A percentile compares a stretch with the other conserved stretches of the same genome.
phyloP scores from a whole-genome alignment of 2,797 vertebrate genomes.

The Labeo calbasu region DNA sequence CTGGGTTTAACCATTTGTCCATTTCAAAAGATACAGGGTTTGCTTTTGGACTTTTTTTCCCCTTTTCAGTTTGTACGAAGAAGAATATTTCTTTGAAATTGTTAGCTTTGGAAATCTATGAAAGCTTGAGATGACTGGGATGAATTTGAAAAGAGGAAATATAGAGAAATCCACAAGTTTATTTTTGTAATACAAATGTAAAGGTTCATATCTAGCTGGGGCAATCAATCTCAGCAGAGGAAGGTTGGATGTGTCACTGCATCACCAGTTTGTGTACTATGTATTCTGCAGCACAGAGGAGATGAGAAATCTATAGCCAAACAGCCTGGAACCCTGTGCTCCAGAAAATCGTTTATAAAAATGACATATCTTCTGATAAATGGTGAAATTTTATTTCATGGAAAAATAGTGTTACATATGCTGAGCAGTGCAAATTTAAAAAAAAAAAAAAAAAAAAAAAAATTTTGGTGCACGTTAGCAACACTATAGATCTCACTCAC shows the following conservation, averaged over 20 bases:
- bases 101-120: constrained; percentile 74
- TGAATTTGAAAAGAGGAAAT: constrained; percentile 66
- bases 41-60: constrained; percentile 71
- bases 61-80: constrained; percentile 70
- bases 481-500: constrained; percentile 67
- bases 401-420: constrained; percentile 63
- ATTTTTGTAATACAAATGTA: constrained; percentile 84
- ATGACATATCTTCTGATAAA: constrained; percentile 62
- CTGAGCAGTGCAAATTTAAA: constrained; percentile 67
- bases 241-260: constrained; percentile 77
- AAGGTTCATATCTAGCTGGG: constrained; percentile 80
- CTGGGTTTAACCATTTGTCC: constrained; percentile 80
- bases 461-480: constrained; percentile 69
- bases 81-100: constrained; percentile 79
- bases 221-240: constrained; percentile 80
- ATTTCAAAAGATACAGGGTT: constrained; percentile 85
- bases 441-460: constrained; percentile 18
- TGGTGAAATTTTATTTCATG: constrained; percentile 70
- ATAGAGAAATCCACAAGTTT: constrained; percentile 81
- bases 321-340: constrained; percentile 67
- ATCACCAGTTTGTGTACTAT: constrained; percentile 66
- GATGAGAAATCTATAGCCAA: constrained; percentile 71
- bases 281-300: constrained; percentile 79
- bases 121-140: constrained; percentile 70
- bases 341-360: constrained; percentile 60